Evolutionary conservation across 1,140 invertebrate genomes (phyloP).

Genomic region (Akabosia matsudoensis): DNA sequence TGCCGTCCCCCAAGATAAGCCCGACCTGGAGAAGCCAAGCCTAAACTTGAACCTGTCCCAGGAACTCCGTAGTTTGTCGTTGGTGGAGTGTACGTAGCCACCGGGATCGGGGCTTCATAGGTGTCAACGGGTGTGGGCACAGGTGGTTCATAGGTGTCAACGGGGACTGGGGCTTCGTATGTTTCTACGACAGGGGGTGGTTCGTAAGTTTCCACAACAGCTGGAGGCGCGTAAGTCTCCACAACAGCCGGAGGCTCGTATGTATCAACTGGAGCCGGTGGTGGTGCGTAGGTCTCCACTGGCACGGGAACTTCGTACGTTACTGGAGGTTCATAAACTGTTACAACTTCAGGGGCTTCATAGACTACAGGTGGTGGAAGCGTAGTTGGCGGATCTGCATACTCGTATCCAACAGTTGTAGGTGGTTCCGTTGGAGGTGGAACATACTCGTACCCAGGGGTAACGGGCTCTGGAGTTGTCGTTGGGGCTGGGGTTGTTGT

Average conservation of each 20-base stretch:
- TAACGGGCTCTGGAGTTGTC: neutral
- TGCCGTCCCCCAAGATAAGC: neutral
- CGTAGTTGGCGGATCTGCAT: constrained; percentile 1
- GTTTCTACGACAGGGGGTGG: neutral
- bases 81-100: neutral
- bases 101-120: neutral
- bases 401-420: neutral
- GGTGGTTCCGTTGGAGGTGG: constrained; percentile 17
- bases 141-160: neutral
- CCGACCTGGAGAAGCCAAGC: neutral
- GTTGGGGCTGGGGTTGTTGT: neutral
- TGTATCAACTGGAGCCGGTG: constrained; percentile 17
- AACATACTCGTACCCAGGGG: neutral
- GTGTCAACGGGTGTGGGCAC: constrained; percentile 13
- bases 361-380: constrained; percentile 16
- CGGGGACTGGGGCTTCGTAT: neutral
- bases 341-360: neutral
- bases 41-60: neutral
- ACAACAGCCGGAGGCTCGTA: neutral
- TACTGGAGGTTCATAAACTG: constrained; percentile 1
- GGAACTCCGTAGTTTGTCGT: neutral
- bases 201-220: neutral
- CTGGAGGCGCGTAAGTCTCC: neutral
- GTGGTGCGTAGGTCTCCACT: neutral
- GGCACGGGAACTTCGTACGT: neutral